These are phyloP conservation scores for Petrocephalus sullivani DNA, from an alignment of 2,797 vertebrate species.

Conservation along the genomic window DNA sequence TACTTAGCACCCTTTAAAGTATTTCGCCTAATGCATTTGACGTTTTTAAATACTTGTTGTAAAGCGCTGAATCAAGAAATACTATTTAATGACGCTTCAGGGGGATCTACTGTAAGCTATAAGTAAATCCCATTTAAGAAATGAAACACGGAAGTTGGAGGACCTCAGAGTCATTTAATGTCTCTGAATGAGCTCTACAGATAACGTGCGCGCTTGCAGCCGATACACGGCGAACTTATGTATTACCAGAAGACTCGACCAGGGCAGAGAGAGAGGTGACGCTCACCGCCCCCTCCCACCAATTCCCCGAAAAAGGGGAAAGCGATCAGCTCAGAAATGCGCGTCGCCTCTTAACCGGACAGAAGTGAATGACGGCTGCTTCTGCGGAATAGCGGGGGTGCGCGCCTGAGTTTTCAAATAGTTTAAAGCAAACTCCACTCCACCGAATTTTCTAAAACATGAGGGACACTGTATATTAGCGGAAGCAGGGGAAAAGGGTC, in stretches of 20 bases:
- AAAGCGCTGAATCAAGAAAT: background rate
- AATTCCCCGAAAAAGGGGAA: background rate
- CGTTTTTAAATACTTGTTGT: background rate
- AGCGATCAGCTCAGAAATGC: background rate
- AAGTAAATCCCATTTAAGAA: background rate
- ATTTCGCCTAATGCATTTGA: background rate
- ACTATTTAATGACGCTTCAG: background rate
- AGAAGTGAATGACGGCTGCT: background rate
- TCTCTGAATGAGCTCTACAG: background rate
- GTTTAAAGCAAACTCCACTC: background rate
- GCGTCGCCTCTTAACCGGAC: background rate
- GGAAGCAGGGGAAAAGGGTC: background rate
- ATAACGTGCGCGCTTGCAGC: background rate
- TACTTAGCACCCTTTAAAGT: background rate
- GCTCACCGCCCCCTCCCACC: background rate
- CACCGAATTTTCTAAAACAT: background rate
- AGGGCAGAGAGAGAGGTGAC: background rate
- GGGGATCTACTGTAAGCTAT: background rate
- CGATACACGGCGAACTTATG: background rate
- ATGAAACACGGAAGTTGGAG: background rate
- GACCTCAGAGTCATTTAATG: background rate
- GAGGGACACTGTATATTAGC: background rate
- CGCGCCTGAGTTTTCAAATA: background rate
- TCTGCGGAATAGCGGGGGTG: background rate
- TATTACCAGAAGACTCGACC: background rate